Evolutionary conservation across 53 echinoderm and acorn worm genomes (phyloP), one percentile per base, ranked within the genome.

Genomic region (Mesocentrotus franciscanus): DNA sequence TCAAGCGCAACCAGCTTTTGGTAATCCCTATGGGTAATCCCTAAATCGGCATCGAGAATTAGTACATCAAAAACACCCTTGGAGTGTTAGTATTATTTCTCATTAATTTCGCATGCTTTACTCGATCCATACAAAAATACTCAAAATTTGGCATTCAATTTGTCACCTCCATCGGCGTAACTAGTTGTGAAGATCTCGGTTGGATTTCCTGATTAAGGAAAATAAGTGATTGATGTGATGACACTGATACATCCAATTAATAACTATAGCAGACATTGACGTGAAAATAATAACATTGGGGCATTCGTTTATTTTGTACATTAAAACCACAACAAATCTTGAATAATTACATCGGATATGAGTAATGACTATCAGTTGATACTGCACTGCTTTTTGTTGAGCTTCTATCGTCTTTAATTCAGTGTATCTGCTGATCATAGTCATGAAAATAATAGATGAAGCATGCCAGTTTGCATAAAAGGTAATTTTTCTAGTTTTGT

Each of bases 131-230:
- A 87, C 87, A 87, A 87, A 85, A 57, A 58, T 58, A 87, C 4
- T 87, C 29, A 24, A 49, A 49, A 87, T 57, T 58, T 87, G 12
- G 87, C 87, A 87, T 87, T 87, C 87, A 87, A 57, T 26, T 87
- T 87, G 58, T 87, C 87, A 87, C 87, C 87, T 87, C 87, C 26
- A n/a, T 58, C 34, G 57, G 57, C 56, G 58, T 24, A 58, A 58
- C 58, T 56, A 87, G 58, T 14, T 87, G 87, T 29, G 87, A 56
- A 58, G 87, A 87, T 27, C 87, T 87, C 87, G 13, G 12, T 27
- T 27, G 92, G 8, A 34, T 66, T 33, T 72, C 92, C 72, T 71
- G 92, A 22, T 68, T 13, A 32, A 20, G 26, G 70, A 66, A 42
- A 92, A 61, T 92, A n/a, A 87, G 32, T 58, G 26, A 87, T 87